Conservation (phyloP, 2,113 vertebrate genomes). For the Albula glossodonta region DNA sequence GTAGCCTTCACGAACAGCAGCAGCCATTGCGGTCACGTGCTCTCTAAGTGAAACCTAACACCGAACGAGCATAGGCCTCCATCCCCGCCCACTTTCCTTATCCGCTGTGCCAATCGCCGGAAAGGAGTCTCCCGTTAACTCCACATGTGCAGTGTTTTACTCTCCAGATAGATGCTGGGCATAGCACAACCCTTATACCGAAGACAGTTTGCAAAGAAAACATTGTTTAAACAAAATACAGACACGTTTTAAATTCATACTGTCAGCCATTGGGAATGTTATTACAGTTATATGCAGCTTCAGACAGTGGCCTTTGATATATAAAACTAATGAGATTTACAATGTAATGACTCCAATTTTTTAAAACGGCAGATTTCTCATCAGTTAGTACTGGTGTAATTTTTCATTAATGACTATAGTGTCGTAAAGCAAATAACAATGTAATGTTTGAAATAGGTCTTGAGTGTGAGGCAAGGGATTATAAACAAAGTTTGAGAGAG, state of each 20-base stretch:
- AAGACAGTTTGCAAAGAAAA: neutral
- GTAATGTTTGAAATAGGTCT: neutral
- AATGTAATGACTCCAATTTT: neutral
- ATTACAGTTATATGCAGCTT: neutral
- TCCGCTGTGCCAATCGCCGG: slow-evolving; percentile 43
- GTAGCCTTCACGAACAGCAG: slow-evolving; percentile 47
- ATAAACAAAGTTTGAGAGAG: no score
- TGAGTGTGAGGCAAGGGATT: no score
- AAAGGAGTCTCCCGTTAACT: slow-evolving; percentile 48
- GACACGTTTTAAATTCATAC: neutral
- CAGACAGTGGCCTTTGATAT: neutral
- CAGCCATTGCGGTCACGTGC: slow-evolving; percentile 71
- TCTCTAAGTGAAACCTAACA: slow-evolving; percentile 61
- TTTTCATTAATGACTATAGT: neutral
- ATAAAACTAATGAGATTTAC: neutral
- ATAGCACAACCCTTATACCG: neutral
- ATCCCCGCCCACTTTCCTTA: slow-evolving; percentile 58
- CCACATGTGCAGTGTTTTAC: slow-evolving; percentile 38
- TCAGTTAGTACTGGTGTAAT: neutral
- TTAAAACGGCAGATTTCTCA: neutral
- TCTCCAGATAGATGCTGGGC: neutral
- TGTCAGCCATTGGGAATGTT: neutral
- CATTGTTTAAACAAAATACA: neutral
- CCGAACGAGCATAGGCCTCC: slow-evolving; percentile 39
- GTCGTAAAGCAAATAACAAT: neutral